Base-by-base conservation (phyloP, 2,888 invertebrate species). In the Candidula unifasciata region DNA sequence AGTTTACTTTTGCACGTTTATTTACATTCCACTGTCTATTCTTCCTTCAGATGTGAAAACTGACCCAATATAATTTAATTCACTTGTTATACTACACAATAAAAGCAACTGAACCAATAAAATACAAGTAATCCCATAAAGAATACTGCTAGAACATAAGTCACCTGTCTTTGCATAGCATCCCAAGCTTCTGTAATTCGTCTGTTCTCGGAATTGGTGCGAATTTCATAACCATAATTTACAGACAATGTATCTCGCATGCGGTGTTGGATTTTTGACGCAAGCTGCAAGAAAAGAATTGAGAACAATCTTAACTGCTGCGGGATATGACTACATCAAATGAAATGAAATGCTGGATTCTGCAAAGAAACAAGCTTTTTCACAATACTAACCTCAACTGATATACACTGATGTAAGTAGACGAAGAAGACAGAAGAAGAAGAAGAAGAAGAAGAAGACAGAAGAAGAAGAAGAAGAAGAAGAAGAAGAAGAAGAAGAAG, bases 131-230 rank as follows among this genome's bases (percentile, higher is more conserved):
- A 44, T 44, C 44, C 44, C 13, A 1, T 44, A 44, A 44, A 44
- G 6, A 44, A 44, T 10, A 44, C 6, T 24, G 21, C n/a, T 60
- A n/a, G 21, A n/a, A 60, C 10, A n/a, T 24, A 60, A 77, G 16
- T 71, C 18, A 91, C 92, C 89, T 90, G 90, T 89, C 91, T 89
- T 87, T 92, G 92, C 89, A 92, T 89, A 81, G 92, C 90, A 83
- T 92, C 92, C 92, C 92, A 92, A 2, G 92, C 91, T 69, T 92
- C 91, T 73, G 92, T 92, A 16, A 92, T 88, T 2, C 91, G 83
- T 73, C 90, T 88, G 85, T 92, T 91, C 54, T 90, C 87, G 10
- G 90, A 85, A 82, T 89, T 90, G 64, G 88, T 88, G 73, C 90
- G 86, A 21, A 89, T 84, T 71, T 91, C 90, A 60, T 89, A 84